A percentile compares a stretch with the other conserved stretches of the same genome.
Conservation (phyloP, 2,113 vertebrate genomes). For the Actinemys pallida region DNA sequence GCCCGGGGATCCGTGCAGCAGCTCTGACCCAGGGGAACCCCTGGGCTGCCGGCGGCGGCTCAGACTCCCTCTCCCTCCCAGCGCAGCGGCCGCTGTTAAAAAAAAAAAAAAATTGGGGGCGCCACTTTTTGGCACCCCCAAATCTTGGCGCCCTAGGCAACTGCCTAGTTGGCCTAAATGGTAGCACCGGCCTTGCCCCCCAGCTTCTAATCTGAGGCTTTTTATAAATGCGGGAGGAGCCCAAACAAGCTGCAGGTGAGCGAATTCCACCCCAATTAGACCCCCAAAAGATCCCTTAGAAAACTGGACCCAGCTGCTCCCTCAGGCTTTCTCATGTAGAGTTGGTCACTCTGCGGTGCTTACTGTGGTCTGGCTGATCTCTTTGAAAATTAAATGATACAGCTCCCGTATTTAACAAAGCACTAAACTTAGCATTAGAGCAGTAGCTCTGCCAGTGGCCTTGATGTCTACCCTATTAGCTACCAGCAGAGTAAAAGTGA, state of each 20-base stretch:
- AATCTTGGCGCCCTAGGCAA: too few relatives aligned
- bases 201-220: neutral
- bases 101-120: too few relatives aligned
- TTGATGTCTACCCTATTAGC: neutral
- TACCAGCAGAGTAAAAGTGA: neutral
- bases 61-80: too few relatives aligned
- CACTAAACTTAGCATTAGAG: neutral
- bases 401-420: fast-evolving
- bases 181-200: too few relatives aligned
- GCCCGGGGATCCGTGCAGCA: too few relatives aligned
- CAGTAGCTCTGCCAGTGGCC: fast-evolving
- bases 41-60: too few relatives aligned
- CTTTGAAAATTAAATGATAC: neutral
- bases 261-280: neutral
- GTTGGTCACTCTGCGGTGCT: neutral
- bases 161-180: too few relatives aligned
- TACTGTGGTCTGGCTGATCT: neutral
- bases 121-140: too few relatives aligned
- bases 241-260: too few relatives aligned
- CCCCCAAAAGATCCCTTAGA: neutral
- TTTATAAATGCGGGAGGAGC: neutral
- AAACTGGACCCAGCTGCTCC: neutral
- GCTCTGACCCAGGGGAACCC: too few relatives aligned
- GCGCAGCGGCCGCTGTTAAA: too few relatives aligned
- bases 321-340: neutral